Base-by-base conservation (phyloP, 2,797 vertebrate species). In the Catostomus latipinnis region DNA sequence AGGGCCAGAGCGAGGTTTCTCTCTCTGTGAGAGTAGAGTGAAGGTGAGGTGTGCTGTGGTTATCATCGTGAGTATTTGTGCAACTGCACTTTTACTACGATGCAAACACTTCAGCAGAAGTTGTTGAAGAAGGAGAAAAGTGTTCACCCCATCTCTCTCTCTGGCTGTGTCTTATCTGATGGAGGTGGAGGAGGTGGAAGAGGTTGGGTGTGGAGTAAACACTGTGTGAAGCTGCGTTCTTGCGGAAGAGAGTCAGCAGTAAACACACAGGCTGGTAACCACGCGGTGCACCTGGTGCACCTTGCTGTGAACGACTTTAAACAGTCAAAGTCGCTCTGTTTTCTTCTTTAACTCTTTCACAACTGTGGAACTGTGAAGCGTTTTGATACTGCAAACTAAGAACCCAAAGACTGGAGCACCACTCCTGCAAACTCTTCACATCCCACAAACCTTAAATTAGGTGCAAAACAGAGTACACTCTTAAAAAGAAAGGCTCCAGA, bases 231-330 rank as follows among this genome's bases (percentile, higher is more conserved):
- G 89, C 86, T 87, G 10, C 73, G 84, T 34, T 77, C 85, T 88
- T 90, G 91, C 92, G 90, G 92, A 92, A 92, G 90, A 91, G 93
- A 95, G 94, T 90, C 83, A 90, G 93, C 93, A 93, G 94, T 95
- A 94, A 95, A 95, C 95, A 95, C 90, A 93, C 91, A 83, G 91
- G 90, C 79, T 22, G 62, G 89, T 93, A 96, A 95, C 95, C 92
- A 86, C 94, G 93, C 67, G 85, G 88, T 90, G 93, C 96, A 96
- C 96, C 94, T 96, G 95, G 93, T 90, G 84, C 82, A 90, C 87
- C 90, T 92, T 91, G 90, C 90, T 88, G 88, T 89, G 87, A 89
- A 86, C 88, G 86, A 82, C 90, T 93, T 88, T 89, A 92, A 92
- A 93, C 91, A 91, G 82, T 88, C 89, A 85, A 88, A 83, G 85